Base-by-base conservation (phyloP, 2,797 vertebrate genomes). In the Sciaenops ocellatus region DNA sequence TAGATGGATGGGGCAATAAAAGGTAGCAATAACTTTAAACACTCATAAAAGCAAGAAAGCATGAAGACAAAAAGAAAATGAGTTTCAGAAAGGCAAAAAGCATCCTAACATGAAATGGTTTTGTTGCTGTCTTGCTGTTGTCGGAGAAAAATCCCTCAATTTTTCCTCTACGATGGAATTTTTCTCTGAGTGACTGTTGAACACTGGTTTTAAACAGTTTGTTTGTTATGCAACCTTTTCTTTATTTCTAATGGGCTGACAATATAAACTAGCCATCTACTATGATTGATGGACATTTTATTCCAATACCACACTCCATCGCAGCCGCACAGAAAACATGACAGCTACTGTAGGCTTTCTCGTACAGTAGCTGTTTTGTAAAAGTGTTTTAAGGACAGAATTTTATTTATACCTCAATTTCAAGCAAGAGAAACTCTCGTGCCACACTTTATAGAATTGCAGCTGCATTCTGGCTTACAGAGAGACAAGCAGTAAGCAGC, bases 381-480 rank as follows among this genome's bases (percentile, higher is more conserved):
- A 28, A 20, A 30, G 4, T 48, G 47, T 68, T 76, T 65, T 56
- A 47, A 83, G 60, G 46, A 73, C 24, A 41, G 17, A 16, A 60
- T 78, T 78, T 69, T 80, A 73, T 87, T 83, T 78, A 85, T 72
- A 75, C 56, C 26, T 68, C 70, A 76, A 74, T 84, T 86, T 79
- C 57, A 76, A 82, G 78, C 66, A 67, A 74, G 72, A 77, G 50
- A 78, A 82, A 84, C 74, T 73, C 62, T 26, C 75, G 63, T 64
- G 54, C 28, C 71, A 1, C 50, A 74, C 65, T 75, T 86, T 69
- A 78, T 71, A 62, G 71, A 84, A 79, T 79, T 78, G 83, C 34
- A 69, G 54, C 65, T 69, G 71, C 50, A 60, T 41, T 75, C 56
- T 47, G 64, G 22, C 41, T 73, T 78, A 60, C 51, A 73, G 79